Base-by-base conservation (phyloP, 2,888 invertebrate genomes). In the Dryadula phaetusa region DNA sequence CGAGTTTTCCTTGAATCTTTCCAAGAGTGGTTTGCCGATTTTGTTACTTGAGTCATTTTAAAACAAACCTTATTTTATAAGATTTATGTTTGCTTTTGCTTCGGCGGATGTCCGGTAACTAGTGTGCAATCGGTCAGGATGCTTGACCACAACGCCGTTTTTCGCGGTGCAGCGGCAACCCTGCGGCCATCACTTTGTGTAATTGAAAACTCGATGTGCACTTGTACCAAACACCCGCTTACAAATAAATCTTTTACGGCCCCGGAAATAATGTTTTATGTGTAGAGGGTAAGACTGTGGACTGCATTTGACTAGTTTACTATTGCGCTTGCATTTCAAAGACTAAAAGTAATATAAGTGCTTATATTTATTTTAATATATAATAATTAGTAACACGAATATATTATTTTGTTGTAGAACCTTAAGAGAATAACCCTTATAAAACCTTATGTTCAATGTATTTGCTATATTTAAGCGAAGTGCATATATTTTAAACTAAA, bases 191-290 rank as follows among this genome's bases (percentile, higher is more conserved):
- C 90, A 90, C 89, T 90, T 88, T 88, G 86, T 90, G 91, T 91
- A 92, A 92, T 92, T 92, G 92, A 92, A 92, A 92, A 90, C 88
- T 87, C 85, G 86, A 87, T 88, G 90, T 85, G 87, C 88, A 90
- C 86, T 91, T 89, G 87, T 82, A 87, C 84, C 78, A 84, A 87
- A 87, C 84, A 83, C 84, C 80, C 80, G 82, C 80, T 84, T 82
- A 84, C 85, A 86, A 87, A 88, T 90, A 88, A 88, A 88, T 87
- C 85, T 87, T 85, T 83, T 80, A 74, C 71, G 66, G 69, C 67
- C 62, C 62, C 67, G 70, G 66, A 70, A 76, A 71, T 74, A 71
- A 73, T 74, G 68, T 74, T 72, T 71, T 70, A 67, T 66, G 63
- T 65, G 42, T 61, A 28, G 44, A 37, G 37, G 14, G 40, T 32